Conservation (phyloP, 2,888 invertebrate genomes). For the Synergus gifuensis region DNA sequence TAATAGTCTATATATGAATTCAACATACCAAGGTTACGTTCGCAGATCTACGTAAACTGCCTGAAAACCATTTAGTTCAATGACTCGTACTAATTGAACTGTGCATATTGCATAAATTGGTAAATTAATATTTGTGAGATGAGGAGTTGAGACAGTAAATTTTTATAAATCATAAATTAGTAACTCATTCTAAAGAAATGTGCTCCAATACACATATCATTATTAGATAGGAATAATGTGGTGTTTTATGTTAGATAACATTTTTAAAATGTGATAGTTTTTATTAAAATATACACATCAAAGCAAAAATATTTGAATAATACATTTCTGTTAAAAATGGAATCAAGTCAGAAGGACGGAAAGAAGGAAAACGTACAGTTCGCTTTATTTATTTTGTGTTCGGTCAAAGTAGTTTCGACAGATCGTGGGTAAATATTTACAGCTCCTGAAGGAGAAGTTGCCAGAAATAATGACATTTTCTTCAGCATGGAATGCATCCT, state of each 20-base stretch:
- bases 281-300: not conserved
- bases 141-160: too few relatives aligned
- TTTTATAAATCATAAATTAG: too few relatives aligned
- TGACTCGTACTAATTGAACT: not conserved
- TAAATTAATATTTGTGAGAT: too few relatives aligned
- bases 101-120: not conserved
- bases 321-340: conserved; percentile 1
- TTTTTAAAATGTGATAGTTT: not conserved
- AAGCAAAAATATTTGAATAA: conserved; percentile 13
- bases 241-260: too few relatives aligned
- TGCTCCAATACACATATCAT: too few relatives aligned
- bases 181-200: too few relatives aligned
- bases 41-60: not conserved
- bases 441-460: not conserved
- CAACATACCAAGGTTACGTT: not conserved
- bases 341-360: not conserved
- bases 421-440: conserved; percentile 34
- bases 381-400: conserved; percentile 13
- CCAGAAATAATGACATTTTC: conserved; percentile 5
- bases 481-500: not conserved
- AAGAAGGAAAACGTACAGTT: not conserved
- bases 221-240: too few relatives aligned
- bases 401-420: conserved; percentile 11
- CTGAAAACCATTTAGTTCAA: not conserved
- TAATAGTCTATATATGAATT: not conserved